Evolutionary conservation across 2,797 vertebrate species (phyloP).

Genomic region (Mus spretus): DNA sequence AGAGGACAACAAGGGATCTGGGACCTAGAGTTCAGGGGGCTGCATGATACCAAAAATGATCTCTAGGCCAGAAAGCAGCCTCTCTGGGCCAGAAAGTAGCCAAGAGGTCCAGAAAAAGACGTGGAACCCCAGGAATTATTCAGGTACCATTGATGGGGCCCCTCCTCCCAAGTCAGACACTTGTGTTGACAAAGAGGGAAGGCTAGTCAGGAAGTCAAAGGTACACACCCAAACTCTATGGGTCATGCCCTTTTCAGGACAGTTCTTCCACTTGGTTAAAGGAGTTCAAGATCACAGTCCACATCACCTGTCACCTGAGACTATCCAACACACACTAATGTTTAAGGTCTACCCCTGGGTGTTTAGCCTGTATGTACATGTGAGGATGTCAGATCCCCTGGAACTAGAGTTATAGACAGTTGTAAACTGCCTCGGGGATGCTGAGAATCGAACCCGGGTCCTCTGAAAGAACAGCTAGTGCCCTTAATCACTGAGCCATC

Average conservation of each 20-base stretch:
- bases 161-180: background rate
- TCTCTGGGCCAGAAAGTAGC: background rate
- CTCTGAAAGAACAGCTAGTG: background rate
- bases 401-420: background rate
- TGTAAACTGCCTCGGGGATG: background rate
- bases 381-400: background rate
- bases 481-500: background rate
- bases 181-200: background rate
- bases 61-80: background rate
- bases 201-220: background rate
- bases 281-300: background rate
- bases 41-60: background rate
- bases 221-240: background rate
- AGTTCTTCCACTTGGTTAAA: background rate
- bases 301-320: fast-evolving
- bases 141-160: slow-evolving; percentile 29
- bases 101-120: background rate
- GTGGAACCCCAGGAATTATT: background rate
- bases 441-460: background rate
- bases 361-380: background rate
- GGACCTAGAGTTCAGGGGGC: background rate
- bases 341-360: too few relatives aligned
- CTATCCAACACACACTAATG: background rate
- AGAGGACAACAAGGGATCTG: background rate
- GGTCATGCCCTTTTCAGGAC: background rate